Conservation (phyloP, 1,140 invertebrate genomes). For the Trissolcus basalis region DNA sequence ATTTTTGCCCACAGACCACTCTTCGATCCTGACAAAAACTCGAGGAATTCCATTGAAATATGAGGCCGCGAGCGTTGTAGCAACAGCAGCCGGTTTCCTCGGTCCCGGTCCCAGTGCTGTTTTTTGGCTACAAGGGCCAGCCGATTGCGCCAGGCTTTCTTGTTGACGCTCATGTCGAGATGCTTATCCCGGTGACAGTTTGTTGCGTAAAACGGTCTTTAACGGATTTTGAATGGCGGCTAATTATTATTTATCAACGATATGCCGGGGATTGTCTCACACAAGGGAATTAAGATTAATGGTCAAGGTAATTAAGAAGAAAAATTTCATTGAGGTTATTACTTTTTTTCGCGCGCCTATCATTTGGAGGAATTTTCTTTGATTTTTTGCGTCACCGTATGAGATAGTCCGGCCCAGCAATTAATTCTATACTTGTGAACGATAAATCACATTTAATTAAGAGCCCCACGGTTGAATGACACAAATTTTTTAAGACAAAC, state of each 20-base stretch:
- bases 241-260: slow-evolving; percentile 40
- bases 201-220: slow-evolving; percentile 46
- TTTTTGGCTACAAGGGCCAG: slow-evolving; percentile 33
- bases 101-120: slow-evolving; percentile 12
- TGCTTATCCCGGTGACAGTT: slow-evolving; percentile 50
- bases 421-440: slow-evolving; percentile 24
- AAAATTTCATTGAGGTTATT: slow-evolving; percentile 47
- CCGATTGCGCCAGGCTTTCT: slow-evolving; percentile 41
- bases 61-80: slow-evolving; percentile 20
- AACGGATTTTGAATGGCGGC: slow-evolving; percentile 50
- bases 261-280: slow-evolving; percentile 29
- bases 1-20: slow-evolving; percentile 17
- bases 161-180: slow-evolving; percentile 47
- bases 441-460: slow-evolving; percentile 50
- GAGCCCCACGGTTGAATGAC: slow-evolving; percentile 45
- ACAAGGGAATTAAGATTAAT: slow-evolving; percentile 49
- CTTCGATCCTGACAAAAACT: slow-evolving; percentile 25
- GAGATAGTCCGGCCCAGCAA: slow-evolving; percentile 22
- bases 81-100: slow-evolving; percentile 6
- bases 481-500: slow-evolving; percentile 8
- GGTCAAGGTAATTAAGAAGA: slow-evolving; percentile 36
- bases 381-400: slow-evolving; percentile 19
- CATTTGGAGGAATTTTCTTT: slow-evolving; percentile 10
- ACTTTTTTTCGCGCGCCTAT: slow-evolving; percentile 32
- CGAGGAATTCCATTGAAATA: slow-evolving; percentile 47